Percentiles rank a stretch among this genome's conserved stretches.
phyloP scores from a whole-genome alignment of 2,888 invertebrate species.

The Encarsia formosa region DNA sequence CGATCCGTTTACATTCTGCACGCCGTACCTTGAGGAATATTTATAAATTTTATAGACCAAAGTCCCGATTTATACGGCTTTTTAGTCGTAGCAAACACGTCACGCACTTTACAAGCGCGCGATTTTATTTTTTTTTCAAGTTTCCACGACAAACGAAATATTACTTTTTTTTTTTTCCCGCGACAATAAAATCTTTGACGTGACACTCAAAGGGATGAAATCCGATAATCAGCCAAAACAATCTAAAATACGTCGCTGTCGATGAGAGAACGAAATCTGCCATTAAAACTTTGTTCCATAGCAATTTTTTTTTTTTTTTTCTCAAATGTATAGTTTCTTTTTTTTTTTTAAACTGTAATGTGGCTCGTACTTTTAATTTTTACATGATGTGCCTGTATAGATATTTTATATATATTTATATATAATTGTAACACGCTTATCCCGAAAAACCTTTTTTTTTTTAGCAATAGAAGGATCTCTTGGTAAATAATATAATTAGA shows the following conservation, averaged over 20 bases:
- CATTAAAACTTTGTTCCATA: not conserved
- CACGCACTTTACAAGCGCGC: slow-evolving; percentile 15
- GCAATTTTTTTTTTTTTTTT: slow-evolving; percentile 1
- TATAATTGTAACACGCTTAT: slow-evolving; percentile 31
- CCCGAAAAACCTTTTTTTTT: slow-evolving; percentile 25
- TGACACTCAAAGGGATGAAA: too few relatives aligned
- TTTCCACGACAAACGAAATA: too few relatives aligned
- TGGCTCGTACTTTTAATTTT: slow-evolving; percentile 17
- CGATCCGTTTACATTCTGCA: too few relatives aligned
- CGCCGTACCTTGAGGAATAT: too few relatives aligned
- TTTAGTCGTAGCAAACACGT: too few relatives aligned
- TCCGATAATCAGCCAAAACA: not conserved
- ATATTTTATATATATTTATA: too few relatives aligned
- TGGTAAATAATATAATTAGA: slow-evolving; percentile 20
- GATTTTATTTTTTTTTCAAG: not conserved
- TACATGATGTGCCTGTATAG: slow-evolving; percentile 26
- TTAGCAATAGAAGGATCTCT: slow-evolving; percentile 10
- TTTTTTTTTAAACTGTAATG: slow-evolving; percentile 26
- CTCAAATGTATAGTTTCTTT: slow-evolving; percentile 23
- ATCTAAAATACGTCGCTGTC: slow-evolving; percentile 18
- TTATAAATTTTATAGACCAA: too few relatives aligned
- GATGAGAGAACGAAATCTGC: slow-evolving; percentile 22
- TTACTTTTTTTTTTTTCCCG: slow-evolving; percentile 6
- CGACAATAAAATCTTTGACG: slow-evolving; percentile 23
- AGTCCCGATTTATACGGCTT: too few relatives aligned